Evolutionary conservation across 2,113 vertebrate genomes (phyloP), one percentile per base, ranked within the genome.

Genomic region (Phyllopteryx taeniolatus): DNA sequence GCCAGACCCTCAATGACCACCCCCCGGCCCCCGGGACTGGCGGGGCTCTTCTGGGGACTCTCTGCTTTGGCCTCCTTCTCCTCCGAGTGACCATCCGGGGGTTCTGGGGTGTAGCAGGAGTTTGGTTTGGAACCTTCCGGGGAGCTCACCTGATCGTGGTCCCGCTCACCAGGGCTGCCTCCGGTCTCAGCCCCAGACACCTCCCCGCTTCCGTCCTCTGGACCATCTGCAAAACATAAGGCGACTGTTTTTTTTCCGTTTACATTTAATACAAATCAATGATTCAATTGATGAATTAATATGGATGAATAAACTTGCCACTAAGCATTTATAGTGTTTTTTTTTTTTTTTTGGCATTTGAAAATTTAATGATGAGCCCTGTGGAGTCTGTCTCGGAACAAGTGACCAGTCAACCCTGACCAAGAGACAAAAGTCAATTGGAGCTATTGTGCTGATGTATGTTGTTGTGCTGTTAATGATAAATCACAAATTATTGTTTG

Each of bases 1-100:
- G 94, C 91, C 1, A 96, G 93, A 73, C 96, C 96, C 79, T 99
- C 96, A 31, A 98, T 96, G 78, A 98, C 82, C 43, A 97, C 90
- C 66, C 86, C 94, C 79, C 94, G 95, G 67, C 97, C 97, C 2
- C 83, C 79, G 0, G 93, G 91, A 83, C 88, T 73, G 84, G 80
- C 75, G 0, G 93, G 92, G 74, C 90, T 94, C 88, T 93, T 95
- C 75, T 94, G 94, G 4, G 96, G 94, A 68, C 94, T 96, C 61
- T 92, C 93, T 0, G 93, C 60, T 59, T 61, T 93, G 83, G 85
- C 88, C 9, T 95, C 96, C 0, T 94, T 88, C 77, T 98, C 96
- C n/a, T 96, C 95, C 0, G 75, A 43, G 74, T 93, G 1, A 94
- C 87, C 75, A 94, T 96, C 96, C 0, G 96, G 93, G 11, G 95